phyloP scores from a whole-genome alignment of 1,140 invertebrate genomes.

The Tetranychus cinnabarinus region DNA sequence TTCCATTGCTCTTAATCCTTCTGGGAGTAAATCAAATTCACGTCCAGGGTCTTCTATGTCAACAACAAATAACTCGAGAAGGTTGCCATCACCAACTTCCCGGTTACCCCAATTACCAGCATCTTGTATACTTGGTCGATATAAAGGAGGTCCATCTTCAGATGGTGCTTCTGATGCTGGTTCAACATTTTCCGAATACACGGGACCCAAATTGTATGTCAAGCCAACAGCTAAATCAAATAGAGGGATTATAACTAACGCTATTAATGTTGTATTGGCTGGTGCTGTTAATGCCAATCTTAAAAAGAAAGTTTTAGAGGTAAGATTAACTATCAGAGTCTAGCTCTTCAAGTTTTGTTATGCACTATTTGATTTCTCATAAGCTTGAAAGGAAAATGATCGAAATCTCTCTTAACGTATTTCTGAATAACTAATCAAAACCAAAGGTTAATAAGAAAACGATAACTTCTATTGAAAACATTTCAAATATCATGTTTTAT shows the following conservation, averaged over 20 bases:
- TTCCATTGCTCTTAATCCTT: background rate
- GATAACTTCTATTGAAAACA: too few relatives aligned
- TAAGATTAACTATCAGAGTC: background rate
- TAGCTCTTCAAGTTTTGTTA: background rate
- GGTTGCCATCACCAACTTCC: background rate
- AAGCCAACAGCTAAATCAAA: constrained; percentile 91
- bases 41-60: background rate
- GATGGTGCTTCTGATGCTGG: constrained; percentile 13
- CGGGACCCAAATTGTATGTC: constrained; percentile 77
- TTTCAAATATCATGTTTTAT: too few relatives aligned
- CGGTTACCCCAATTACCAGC: background rate
- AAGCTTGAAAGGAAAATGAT: too few relatives aligned
- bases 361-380: background rate
- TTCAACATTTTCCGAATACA: constrained; percentile 14
- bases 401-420: background rate
- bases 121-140: background rate
- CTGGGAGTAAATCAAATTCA: background rate
- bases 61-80: background rate
- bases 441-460: too few relatives aligned
- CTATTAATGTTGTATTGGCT: constrained; percentile 92
- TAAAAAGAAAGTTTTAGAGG: constrained; percentile 69
- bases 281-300: constrained; percentile 83
- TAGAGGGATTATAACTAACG: constrained; percentile 84
- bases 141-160: constrained; percentile 8
- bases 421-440: too few relatives aligned